A percentile compares a stretch with the other conserved stretches of the same genome.
Evolutionary conservation across 2,113 vertebrate genomes (phyloP).

Genomic region (Phalacrocorax brasilianus): DNA sequence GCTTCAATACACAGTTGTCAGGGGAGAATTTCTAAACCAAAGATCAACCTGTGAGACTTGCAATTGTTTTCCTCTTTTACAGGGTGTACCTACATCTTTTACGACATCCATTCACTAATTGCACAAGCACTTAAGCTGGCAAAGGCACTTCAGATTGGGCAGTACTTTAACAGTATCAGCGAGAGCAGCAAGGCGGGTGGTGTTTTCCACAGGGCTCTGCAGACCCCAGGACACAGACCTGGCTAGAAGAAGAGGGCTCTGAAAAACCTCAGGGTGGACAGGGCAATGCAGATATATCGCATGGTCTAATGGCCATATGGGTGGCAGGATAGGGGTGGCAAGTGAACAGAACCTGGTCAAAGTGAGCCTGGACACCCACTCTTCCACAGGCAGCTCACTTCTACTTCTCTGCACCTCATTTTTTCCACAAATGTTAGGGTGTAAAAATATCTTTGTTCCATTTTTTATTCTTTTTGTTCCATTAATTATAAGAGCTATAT

Average conservation of each 20-base stretch:
- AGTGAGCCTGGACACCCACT: background rate
- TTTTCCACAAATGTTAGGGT: background rate
- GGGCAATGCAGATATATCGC: background rate
- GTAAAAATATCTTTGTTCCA: background rate
- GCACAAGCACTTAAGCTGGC: background rate
- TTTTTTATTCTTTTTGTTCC: background rate
- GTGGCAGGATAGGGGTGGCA: background rate
- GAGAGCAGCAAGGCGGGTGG: accelerated
- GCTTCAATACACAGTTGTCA: background rate
- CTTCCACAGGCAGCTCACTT: background rate
- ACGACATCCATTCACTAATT: background rate
- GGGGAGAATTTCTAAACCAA: background rate
- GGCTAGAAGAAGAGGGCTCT: background rate
- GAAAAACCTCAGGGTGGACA: background rate
- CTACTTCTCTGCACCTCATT: background rate
- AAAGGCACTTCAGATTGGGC: background rate
- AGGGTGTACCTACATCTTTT: background rate
- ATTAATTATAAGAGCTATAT: background rate
- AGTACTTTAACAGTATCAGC: accelerated
- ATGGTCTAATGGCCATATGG: accelerated
- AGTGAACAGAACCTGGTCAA: background rate
- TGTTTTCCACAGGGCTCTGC: accelerated
- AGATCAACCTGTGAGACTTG: background rate
- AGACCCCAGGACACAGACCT: background rate
- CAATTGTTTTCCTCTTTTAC: background rate